Percentiles rank a stretch among this genome's conserved stretches.
Evolutionary conservation across 2,113 vertebrate species (phyloP).

Genomic region (Corydoras sp.): DNA sequence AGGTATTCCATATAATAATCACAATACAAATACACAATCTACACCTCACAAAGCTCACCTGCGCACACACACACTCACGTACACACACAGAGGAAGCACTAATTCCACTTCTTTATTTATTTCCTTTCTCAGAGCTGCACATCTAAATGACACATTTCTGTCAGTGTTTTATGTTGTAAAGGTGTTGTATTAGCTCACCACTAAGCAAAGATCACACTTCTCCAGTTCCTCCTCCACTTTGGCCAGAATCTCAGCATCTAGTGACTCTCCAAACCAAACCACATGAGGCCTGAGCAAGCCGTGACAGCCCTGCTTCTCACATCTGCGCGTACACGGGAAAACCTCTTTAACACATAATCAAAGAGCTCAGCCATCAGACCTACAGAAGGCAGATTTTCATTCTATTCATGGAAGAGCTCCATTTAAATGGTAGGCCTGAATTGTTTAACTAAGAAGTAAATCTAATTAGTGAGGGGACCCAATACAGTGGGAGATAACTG

Average conservation of each 20-base stretch:
- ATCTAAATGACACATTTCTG: too few species aligned
- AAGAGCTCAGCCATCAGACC: too few species aligned
- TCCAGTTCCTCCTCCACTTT: conserved; percentile 77
- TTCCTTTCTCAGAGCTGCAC: too few species aligned
- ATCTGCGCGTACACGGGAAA: conserved; percentile 62
- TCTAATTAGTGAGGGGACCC: neutral
- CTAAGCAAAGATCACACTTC: conserved; percentile 87
- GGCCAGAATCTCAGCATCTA: conserved; percentile 76
- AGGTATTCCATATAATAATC: too few species aligned
- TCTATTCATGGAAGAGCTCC: neutral
- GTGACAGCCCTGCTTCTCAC: conserved; percentile 70
- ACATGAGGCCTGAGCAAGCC: conserved; percentile 89
- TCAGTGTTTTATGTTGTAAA: too few species aligned
- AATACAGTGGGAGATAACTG: neutral
- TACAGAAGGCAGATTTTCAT: neutral
- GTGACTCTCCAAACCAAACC: conserved; percentile 93
- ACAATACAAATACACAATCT: too few species aligned
- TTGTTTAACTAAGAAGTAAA: too few species aligned
- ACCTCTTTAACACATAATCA: neutral
- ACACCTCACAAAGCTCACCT: too few species aligned
- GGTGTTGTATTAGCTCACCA: conserved; percentile 65
- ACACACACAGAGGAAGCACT: too few species aligned
- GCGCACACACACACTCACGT: too few species aligned
- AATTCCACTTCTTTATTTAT: too few species aligned
- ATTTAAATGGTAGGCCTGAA: neutral